phyloP scores from a whole-genome alignment of 1,140 invertebrate genomes.

The Tetranychus urticae region DNA sequence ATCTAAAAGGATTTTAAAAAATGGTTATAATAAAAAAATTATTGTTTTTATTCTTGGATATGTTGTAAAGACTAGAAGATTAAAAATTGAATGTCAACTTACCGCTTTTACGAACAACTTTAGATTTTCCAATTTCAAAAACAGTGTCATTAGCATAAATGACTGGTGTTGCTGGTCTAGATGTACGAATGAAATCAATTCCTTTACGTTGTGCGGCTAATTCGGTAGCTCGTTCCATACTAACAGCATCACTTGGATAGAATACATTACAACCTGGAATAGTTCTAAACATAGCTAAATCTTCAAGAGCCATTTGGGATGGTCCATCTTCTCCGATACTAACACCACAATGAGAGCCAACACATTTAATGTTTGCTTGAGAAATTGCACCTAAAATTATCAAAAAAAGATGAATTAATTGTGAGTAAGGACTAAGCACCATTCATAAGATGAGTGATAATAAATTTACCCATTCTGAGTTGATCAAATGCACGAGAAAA shows the following conservation, averaged over 20 bases:
- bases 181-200: constrained; percentile 85
- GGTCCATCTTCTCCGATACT: constrained; percentile 84
- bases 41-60: too few species aligned
- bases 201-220: constrained; percentile 88
- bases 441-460: background rate
- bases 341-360: constrained; percentile 78
- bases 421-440: background rate
- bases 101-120: constrained; percentile 19
- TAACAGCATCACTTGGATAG: constrained; percentile 89
- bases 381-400: constrained; percentile 48
- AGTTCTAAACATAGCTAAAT: constrained; percentile 79
- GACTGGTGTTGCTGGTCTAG: constrained; percentile 62
- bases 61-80: too few species aligned
- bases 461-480: constrained; percentile 62
- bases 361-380: constrained; percentile 89
- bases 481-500: constrained; percentile 89
- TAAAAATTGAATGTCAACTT: background rate
- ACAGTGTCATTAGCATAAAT: constrained; percentile 64
- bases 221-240: constrained; percentile 74
- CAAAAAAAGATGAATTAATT: background rate
- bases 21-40: background rate
- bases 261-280: constrained; percentile 82
- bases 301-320: constrained; percentile 98
- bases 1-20: constrained; percentile 4
- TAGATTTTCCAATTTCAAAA: constrained; percentile 40